Evolutionary conservation across 2,797 vertebrate genomes (phyloP), one percentile per base, ranked within the genome.

Genomic region (Spizella passerina): DNA sequence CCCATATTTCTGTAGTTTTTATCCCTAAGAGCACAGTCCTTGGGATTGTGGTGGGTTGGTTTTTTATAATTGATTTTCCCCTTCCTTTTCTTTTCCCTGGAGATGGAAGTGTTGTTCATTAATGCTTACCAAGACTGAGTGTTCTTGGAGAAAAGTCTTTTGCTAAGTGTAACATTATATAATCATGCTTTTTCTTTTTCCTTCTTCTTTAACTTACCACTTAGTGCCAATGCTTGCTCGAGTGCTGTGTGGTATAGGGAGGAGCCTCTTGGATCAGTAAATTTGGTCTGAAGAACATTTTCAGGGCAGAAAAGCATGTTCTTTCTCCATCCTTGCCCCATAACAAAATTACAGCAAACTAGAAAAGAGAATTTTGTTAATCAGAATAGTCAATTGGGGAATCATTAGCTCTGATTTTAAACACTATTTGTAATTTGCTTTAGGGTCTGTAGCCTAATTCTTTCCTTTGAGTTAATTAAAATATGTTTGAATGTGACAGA

Each of bases 401-500:
- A 96, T 93, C 86, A 91, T 53, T 94, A 95, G 61, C 80, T 97
- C 94, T 95, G 70, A 83, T 96, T 96, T 96, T 96, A 93, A 92
- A 96, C 81, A 93, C 91, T 85, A 84, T 97, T 97, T 97, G 90
- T 96, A 96, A 96, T 96, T 97, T 96, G 96, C 96, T 97, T 97
- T 96, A 97, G 96, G 96, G 90, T 95, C 84, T 94, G 86, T 96
- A 96, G 96, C 96, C 97, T 97, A 96, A 95, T 96, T 97, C 91
- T 97, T 97, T 97, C 93, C 90, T 97, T 97, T 97, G 96, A 97
- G 96, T 98, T 97, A 97, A 98, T 98, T 98, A 97, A 97, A 97
- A 93, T 96, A 93, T 70, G 82, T 95, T 97, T 96, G 94, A 95
- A 93, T 97, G 95, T 97, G 97, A 97, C 96, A 97, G 96, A 96